Conservation (phyloP, 2,888 invertebrate species). For the Odontocolon sp. region DNA sequence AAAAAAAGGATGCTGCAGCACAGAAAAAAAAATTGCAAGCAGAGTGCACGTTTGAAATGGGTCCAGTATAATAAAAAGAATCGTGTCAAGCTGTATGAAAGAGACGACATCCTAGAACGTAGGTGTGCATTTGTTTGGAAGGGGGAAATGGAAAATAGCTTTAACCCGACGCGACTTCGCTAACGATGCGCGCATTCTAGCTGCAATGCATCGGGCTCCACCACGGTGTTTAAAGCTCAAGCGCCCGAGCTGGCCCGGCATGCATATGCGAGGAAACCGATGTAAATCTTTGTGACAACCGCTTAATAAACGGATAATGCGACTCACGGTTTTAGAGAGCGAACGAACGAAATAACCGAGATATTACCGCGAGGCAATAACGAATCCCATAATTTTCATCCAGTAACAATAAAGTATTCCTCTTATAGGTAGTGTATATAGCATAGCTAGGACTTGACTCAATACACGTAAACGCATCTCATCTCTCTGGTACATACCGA, state of each 20-base stretch:
- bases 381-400: constrained; percentile 57
- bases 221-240: background rate
- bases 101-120: constrained; percentile 3
- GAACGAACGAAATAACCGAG: constrained; percentile 57
- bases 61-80: too few relatives aligned
- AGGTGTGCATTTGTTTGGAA: constrained; percentile 7
- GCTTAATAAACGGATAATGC: constrained; percentile 65
- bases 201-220: background rate
- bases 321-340: constrained; percentile 54
- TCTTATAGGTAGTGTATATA: constrained; percentile 20
- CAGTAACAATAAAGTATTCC: constrained; percentile 55
- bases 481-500: background rate
- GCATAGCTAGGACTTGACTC: constrained; percentile 14
- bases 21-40: too few relatives aligned
- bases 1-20: too few relatives aligned
- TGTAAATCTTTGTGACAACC: constrained; percentile 66
- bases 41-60: too few relatives aligned
- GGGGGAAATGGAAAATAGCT: constrained; percentile 51
- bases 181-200: constrained; percentile 36
- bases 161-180: constrained; percentile 46
- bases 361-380: constrained; percentile 60
- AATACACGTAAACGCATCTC: constrained; percentile 18
- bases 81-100: too few relatives aligned
- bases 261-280: constrained; percentile 33
- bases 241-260: background rate